phyloP scores from a whole-genome alignment of 2,797 vertebrate species.

The Emydoidea blandingii region DNA sequence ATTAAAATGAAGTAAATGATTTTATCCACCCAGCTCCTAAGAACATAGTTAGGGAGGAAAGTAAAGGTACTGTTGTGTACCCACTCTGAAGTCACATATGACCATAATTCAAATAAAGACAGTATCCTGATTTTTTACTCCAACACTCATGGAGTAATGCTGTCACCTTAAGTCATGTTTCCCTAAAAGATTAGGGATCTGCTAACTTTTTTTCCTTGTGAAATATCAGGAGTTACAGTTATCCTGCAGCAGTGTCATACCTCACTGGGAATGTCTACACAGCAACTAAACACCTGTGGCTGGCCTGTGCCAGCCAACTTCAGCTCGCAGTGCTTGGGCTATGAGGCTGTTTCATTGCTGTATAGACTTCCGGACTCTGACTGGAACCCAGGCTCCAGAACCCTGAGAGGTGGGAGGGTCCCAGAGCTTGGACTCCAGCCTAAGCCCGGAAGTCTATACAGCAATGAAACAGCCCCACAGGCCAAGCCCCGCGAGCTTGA shows the following conservation, averaged over 20 bases:
- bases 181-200: not conserved
- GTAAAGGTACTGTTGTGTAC: constrained; percentile 62
- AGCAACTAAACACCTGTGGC: not conserved
- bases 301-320: not conserved
- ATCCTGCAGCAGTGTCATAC: not conserved
- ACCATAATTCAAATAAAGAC: constrained; percentile 44
- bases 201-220: not conserved
- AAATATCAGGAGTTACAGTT: not conserved
- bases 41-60: constrained; percentile 60
- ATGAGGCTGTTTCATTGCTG: not conserved
- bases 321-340: not conserved
- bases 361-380: not conserved
- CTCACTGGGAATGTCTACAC: not conserved
- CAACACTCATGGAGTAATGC: not conserved
- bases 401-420: not conserved
- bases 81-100: constrained; percentile 33
- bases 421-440: not conserved
- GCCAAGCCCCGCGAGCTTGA: not conserved
- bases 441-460: not conserved
- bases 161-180: not conserved
- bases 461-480: not conserved
- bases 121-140: not conserved
- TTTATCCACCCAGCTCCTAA: constrained; percentile 74
- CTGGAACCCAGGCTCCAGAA: not conserved
- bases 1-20: constrained; percentile 80